Evolutionary conservation across 2,113 vertebrate species (phyloP), one percentile per base, ranked within the genome.

Genomic region (Syngnathoides biaculeatus): DNA sequence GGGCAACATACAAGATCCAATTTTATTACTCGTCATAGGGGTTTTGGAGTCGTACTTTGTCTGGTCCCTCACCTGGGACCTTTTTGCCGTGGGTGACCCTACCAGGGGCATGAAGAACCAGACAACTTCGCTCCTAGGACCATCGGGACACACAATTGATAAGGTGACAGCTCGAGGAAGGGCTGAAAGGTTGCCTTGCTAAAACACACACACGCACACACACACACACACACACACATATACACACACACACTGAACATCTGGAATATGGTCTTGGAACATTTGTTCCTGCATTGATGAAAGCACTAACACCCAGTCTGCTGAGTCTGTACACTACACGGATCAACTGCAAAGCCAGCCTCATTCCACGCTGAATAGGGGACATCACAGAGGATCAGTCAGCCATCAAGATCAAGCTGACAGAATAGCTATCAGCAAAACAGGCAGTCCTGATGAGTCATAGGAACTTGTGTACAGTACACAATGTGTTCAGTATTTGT

Each of bases 251-350:
- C 11, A 47, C 12, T 13, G 52, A 1, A 26, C 26, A 1, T 11
- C 52, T 14, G n/a, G 4, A 55, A 53, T 53, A 53, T 9, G 17
- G n/a, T n/a, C n/a, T n/a, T 22, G 9, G 20, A 61, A 22, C 42
- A 13, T 60, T 38, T 12, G 8, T 2, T 30, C 38, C 40, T 47
- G 26, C 7, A 7, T 12, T 0, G n/a, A n/a, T 66, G 20, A 53
- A 57, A 79, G 74, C 70, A 75, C 66, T 74, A 84, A 82, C 75
- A 20, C 74, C 83, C 74, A 1, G 20, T 75, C 38, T 84, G 83
- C 79, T 84, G 77, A 88, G 68, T 81, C 78, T 84, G 52, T 35
- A 63, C 67, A 67, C 68, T 71, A 69, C 60, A 69, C 57, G 5
- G 14, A 12, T 48, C 45, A 61, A 67, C 27, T 30, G 26, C 14